Base-by-base conservation (phyloP, 2,888 invertebrate species). In the Pteria penguin region DNA sequence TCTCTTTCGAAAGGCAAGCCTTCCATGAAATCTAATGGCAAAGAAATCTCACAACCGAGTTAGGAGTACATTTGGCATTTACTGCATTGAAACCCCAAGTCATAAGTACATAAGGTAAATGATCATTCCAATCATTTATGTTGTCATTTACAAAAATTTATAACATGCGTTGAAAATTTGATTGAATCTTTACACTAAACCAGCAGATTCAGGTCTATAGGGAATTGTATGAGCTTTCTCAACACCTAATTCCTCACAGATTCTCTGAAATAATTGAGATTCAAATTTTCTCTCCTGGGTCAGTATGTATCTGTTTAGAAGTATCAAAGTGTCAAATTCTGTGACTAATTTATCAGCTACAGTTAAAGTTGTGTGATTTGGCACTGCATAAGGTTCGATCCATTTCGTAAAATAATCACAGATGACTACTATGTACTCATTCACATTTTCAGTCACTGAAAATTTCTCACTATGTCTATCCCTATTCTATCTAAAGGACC, bases 221-320 rank as follows among this genome's bases (percentile, higher is more conserved):
- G 80, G 80, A 0, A 77, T 76, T 36, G 83, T 84, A 4, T 73
- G 31, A n/a, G 79, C 80, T 67, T 85, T 80, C 14, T 80, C 55
- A 33, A 84, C 78, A 1, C 75, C 78, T 18, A 80, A 24, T 8
- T 76, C 22, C 11, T 54, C n/a, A 71, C 83, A 83, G 5, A 82
- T 14, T 29, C 36, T 62, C 22, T 33, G 27, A 57, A 84, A 79
- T 14, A 85, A 65, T 2, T 75, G 26, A 1, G 77, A 76, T 52
- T 81, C 79, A 61, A 85, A 84, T 31, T 85, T 62, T 22, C 76
- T 33, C n/a, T n/a, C 85, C 84, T 57, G 82, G 83, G 45, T 82
- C 79, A 18, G 76, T 67, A 60, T 84, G 85, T 2, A 84, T 73
- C 33, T 69, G 68, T 24, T 31, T 24, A 8, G 81, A 81, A 26